phyloP scores from a whole-genome alignment of 2,797 vertebrate genomes.

The Apodemus agrarius region DNA sequence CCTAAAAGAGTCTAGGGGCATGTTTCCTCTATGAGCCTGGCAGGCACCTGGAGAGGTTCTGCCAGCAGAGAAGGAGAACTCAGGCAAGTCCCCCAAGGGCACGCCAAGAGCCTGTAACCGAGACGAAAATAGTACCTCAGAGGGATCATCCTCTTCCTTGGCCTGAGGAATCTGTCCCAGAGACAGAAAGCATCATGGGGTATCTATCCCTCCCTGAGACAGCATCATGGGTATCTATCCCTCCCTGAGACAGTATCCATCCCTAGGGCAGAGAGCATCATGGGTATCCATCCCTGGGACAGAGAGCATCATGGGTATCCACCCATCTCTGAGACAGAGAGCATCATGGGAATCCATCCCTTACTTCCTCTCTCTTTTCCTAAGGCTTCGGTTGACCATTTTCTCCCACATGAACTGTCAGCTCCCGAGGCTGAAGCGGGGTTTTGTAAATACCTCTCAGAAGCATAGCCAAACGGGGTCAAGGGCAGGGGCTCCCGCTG shows the following conservation, averaged over 20 bases:
- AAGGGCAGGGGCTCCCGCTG: constrained; percentile 15
- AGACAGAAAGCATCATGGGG: not conserved
- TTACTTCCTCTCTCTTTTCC: not conserved
- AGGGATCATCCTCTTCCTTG: not conserved
- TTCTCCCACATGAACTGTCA: not conserved
- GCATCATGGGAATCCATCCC: not conserved
- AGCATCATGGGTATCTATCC: not conserved
- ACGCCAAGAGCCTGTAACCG: not conserved
- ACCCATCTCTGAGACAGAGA: not conserved
- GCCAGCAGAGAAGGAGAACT: not conserved
- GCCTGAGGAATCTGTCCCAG: not conserved
- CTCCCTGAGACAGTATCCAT: too few relatives aligned
- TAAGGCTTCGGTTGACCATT: not conserved
- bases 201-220: not conserved
- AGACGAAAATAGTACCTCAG: constrained; percentile 56
- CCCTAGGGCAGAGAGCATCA: too few relatives aligned
- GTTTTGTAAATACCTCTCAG: constrained; percentile 38
- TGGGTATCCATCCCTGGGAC: not conserved
- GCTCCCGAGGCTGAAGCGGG: not conserved
- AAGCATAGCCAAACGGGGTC: constrained; percentile 30
- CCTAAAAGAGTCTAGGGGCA: not conserved
- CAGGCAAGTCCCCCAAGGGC: constrained; percentile 56
- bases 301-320: not conserved
- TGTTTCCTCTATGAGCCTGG: not conserved
- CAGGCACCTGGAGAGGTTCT: not conserved